Base-by-base conservation (phyloP, 2,797 vertebrate genomes). In the Delichon dasypus region DNA sequence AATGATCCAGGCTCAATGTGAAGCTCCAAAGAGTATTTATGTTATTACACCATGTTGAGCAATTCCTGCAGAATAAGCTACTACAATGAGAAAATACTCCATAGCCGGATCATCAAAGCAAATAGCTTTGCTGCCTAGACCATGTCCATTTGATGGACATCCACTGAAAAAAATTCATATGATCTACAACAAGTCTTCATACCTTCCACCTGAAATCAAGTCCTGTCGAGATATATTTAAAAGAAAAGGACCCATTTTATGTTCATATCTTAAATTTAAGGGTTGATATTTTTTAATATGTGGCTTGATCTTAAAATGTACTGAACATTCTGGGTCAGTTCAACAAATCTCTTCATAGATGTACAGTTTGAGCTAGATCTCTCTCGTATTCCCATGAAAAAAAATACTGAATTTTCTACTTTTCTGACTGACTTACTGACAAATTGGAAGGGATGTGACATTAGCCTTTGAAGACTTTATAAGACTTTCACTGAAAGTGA, bases 221-320 rank as follows among this genome's bases (percentile, higher is more conserved):
- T 71, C 22, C 7, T 54, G 2, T 3, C 17, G 32, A 72, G 18
- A 45, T 16, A 3, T 40, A 16, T 29, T 73, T 32, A 7, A 30
- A 50, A 71, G 20, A 66, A 50, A 27, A 21, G 5, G 19, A 30
- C 3, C 0, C 1, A 32, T 51, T 81, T 86, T 60, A 5, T 71
- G 10, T 58, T 76, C 2, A 4, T 32, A 73, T 25, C 5, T 10
- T 55, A 15, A 14, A 7, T 65, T 62, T 51, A 67, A 71, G 60
- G 6, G 6, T 61, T 2, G 0, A 21, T 25, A 36, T 34, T 42
- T 45, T 11, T 57, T 75, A 81, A 73, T 60, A 47, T 0, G 1
- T 42, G 47, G 6, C 8, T 87, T 45, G 21, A 67, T 75, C 14
- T 66, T 80, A 55, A 65, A 66, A 84, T 4, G 9, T 42, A 6